Evolutionary conservation across 2,888 invertebrate genomes (phyloP), one percentile per base, ranked within the genome.

Genomic region (Dryomyza anilis): DNA sequence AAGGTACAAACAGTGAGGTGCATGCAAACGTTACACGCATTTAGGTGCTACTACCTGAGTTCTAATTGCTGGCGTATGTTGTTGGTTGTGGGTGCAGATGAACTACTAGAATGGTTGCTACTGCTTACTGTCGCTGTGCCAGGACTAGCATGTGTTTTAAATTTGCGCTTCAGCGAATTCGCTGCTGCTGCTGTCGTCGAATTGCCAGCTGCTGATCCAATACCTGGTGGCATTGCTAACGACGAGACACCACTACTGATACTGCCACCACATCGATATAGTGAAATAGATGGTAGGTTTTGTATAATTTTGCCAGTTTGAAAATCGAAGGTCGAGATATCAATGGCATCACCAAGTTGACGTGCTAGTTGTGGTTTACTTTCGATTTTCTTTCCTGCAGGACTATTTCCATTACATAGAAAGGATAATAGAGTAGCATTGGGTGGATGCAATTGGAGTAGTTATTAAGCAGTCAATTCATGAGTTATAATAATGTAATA

Each of bases 301-400:
- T 88, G 86, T 84, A 89, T 89, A 81, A 91, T 87, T 85, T 91
- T 91, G 77, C 93, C 93, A 78, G 90, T 88, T 79, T 90, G 89
- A 84, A 89, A 93, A 86, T 94, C 93, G 86, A 93, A 92, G 80
- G 89, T 88, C 75, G 91, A 89, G 76, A 93, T 86, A 85, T 93
- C 93, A 85, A 91, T 87, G 78, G 88, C 86, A 83, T 91, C 90
- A 80, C 91, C 92, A 72, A 93, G 87, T 84, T 89, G 89, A 76
- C 91, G 88, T 73, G 90, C 89, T 82, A 94, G 86, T 85, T 93
- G 91, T 70, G 91, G 90, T 84, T 93, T 93, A 85, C 89, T 92
- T 83, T 91, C 88, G 82, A 92, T 89, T 86, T 90, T 91, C 85
- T 89, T 90, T 81, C 93, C 93, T 86, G 89, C 88, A 75, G 93